Base-by-base conservation (phyloP, 2,797 vertebrate genomes). In the Urophycis tenuis region DNA sequence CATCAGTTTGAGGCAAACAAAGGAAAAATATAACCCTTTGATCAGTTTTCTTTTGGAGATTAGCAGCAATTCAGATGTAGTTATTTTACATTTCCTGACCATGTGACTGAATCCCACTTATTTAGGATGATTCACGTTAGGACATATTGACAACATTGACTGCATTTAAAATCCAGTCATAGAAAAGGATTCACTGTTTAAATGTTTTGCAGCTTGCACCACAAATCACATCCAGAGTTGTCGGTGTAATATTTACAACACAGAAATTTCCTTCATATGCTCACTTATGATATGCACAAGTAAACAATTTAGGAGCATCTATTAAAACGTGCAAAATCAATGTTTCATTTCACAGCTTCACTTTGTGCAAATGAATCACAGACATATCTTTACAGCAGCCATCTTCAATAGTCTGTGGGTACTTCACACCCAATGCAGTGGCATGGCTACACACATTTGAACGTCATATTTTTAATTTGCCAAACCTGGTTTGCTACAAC, bases 401-500 rank as follows among this genome's bases (percentile, higher is more conserved):
- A 49, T 22, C 22, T 49, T 49, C 22, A 60, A 4, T 60, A 53
- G 45, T 53, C 45, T n/a, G 45, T 53, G 45, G 45, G 19, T 60
- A 25, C 22, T 60, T 25, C 25, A n/a, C 10, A 25, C 5, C 53
- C 53, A 60, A 60, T 60, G 10, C 9, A 60, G 45, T 53, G 45
- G 53, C 53, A 9, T 60, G 45, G 14, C 15, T 34, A 71, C 31
- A 30, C 14, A 29, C 30, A 32, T 60, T 22, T 33, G 29, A 45
- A 45, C 22, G 45, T 31, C 35, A 2, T 5, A 4, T 33, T 69
- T 14, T 53, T 39, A 7, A 41, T 36, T 3, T 64, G 25, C 64
- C 74, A 75, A 89, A 99, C 97, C 95, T 99, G 98, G 90, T 99
- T 97, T 87, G 98, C 97, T 92, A 99, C 98, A 82, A 99, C 97